Evolutionary conservation across 2,797 vertebrate genomes (phyloP), one percentile per base, ranked within the genome.

Genomic region (Chaenodraco wilsoni): DNA sequence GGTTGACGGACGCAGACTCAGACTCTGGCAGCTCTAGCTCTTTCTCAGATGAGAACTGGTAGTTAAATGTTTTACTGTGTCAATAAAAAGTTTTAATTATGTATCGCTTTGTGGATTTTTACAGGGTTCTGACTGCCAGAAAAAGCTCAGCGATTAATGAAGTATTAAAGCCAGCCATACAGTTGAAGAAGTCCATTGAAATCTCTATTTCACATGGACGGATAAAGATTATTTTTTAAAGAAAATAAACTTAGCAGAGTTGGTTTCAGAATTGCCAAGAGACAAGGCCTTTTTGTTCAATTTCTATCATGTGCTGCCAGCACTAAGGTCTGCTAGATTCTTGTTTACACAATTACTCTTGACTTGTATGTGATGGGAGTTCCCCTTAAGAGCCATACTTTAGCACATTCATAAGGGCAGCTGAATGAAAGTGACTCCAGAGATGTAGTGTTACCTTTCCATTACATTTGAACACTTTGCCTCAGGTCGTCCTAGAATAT

Each of bases 1-100:
- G 95, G 19, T 64, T 96, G 84, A 97, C 95, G 12, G 95, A 96
- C 2, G 92, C 94, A 5, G 96, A 96, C 82, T 96, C 95, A 0
- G 95, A 96, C 78, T 96, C 96, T 0, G 95, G 95, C 75, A 96
- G 96, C 87, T 96, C 96, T 1, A 96, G 95, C 88, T 97, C 96
- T 0, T 96, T 97, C 91, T 96, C 95, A 23, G 96, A 96, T 65
- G 95, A 97, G 86, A 95, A 94, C 79, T 95, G 94, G 93, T 95
- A 93, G 88, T 64, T 44, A 65, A 56, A 43, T 27, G 44, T 64
- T 19, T 66, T 27, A 57, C 41, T 21, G 33, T 76, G 74, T 86
- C 69, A 78, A 76, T 67, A 44, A 51, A 57, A 62, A 37, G 13
- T 49, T 56, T 41, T 23, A 64, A 7, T 68, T 37, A 37, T 37